Evolutionary conservation across 2,113 vertebrate species (phyloP), one percentile per base, ranked within the genome.

Genomic region (Labeo rohita): DNA sequence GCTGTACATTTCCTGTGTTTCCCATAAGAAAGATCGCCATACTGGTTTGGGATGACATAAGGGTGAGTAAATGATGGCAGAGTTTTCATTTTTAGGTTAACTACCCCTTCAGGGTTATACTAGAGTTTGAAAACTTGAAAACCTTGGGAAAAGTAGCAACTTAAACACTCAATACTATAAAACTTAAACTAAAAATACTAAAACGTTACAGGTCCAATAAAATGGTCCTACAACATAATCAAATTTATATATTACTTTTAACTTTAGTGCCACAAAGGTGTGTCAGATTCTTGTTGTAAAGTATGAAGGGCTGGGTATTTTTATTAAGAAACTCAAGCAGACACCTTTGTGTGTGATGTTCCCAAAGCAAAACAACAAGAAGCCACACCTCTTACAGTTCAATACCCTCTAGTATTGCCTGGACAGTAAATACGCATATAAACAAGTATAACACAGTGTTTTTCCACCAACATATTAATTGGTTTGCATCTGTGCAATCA

Each of bases 291-390:
- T 21, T 7, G 3, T n/a, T 18, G 54, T 66, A 36, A 87, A 80
- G 83, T 47, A 84, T 70, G 34, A 61, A 21, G 47, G 63, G 80
- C 47, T 68, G 6, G 80, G 63, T 7, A 68, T 52, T 36, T 36
- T 52, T 7, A 39, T 70, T 18, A 13, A 82, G 8, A 56, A 82
- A 34, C 78, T 87, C 79, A 34, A 8, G 59, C 50, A 39, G 45
- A 56, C 39, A 77, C 78, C 73, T 87, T 85, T 63, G 77, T 80
- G 52, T 85, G 70, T 49, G 1, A 78, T 74, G 89, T 90, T 88
- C 73, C 87, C 85, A 87, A 82, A 72, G 89, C 77, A 90, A 88
- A 85, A 50, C 56, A 81, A 81, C 84, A 80, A 52, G 68, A 43
- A 49, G 76, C 83, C 89, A 88, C 89, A 85, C 89, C 89, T 76